These are phyloP conservation scores for Chirona hameri DNA, from an alignment of 2,888 invertebrate genomes.

Conservation along the genomic window DNA sequence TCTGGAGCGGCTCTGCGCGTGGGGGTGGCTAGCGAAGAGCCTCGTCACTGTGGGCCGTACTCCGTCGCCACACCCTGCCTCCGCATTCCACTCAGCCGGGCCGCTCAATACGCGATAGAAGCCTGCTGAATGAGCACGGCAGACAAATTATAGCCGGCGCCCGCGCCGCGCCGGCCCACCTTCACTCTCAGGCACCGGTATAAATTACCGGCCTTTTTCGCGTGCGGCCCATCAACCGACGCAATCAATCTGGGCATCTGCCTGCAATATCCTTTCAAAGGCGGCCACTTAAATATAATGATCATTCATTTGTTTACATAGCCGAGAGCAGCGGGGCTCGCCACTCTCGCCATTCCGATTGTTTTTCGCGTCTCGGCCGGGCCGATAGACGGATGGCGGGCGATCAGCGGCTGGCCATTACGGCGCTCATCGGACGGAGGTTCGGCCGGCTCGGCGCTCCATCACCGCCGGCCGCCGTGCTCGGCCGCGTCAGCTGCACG, in stretches of 20 bases:
- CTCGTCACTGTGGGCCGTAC: neutral
- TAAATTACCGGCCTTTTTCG: constrained; percentile 8
- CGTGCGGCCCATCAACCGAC: constrained; percentile 2
- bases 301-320: constrained; percentile 28
- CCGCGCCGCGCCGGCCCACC: neutral
- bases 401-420: neutral
- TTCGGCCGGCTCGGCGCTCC: neutral
- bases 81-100: neutral
- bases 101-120: neutral
- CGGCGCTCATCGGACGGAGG: neutral
- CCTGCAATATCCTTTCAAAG: constrained; percentile 25
- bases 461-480: neutral
- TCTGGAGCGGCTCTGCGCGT: no score
- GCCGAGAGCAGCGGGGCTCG: neutral
- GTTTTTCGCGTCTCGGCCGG: neutral
- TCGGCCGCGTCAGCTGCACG: neutral
- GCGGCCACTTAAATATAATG: constrained; percentile 25
- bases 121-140: neutral
- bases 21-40: no score
- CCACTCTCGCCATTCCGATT: constrained; percentile 2
- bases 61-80: neutral
- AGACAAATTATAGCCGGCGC: neutral
- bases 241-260: neutral
- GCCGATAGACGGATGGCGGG: neutral
- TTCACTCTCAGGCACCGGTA: neutral